Evolutionary conservation across 1,140 invertebrate genomes (phyloP), one percentile per base, ranked within the genome.

Genomic region (Anastatus disparis): DNA sequence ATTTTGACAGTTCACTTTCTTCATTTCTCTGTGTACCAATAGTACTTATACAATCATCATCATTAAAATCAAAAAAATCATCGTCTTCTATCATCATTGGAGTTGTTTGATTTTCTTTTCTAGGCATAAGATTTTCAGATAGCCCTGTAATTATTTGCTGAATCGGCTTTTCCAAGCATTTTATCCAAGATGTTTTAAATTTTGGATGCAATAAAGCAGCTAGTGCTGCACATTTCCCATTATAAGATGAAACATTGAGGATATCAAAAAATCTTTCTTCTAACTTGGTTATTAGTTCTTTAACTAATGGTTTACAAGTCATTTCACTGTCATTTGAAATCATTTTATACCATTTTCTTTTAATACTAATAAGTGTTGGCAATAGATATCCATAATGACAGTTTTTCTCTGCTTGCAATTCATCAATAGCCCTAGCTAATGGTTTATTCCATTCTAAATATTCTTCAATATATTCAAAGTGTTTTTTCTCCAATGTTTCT

Each of bases 371-470:
- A 4, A 74, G 56, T 6, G 68, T 53, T 12, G 73, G 73, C 22
- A 74, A 56, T 29, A 74, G 42, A 27, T 61, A 52, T 10, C 69
- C 73, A 26, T 67, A 66, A 44, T 71, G 63, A 35, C 63, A 71
- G 48, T 31, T 3, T 8, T 56, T 58, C 53, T 73, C 58, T 15
- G 58, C 71, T 63, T 74, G 72, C 55, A 74, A 55, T 15, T 61
- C 40, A 27, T 70, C 67, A 13, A 64, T 59, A 27, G 53, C 50
- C n/a, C 31, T 50, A 20, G 72, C 72, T 10, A 74, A 46, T 2
- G 68, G 63, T 50, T 59, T 65, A 27, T 55, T 48, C 27, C 29
- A 48, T n/a, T 13, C 24, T 22, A 74, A n/a, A 62, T 74, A 74
- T 48, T 66, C 62, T 44, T 58, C 35, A 13, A 74, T 22, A 59